Evolutionary conservation across 1,140 invertebrate genomes (phyloP), one percentile per base, ranked within the genome.

Genomic region (Scaptomyza graminum): DNA sequence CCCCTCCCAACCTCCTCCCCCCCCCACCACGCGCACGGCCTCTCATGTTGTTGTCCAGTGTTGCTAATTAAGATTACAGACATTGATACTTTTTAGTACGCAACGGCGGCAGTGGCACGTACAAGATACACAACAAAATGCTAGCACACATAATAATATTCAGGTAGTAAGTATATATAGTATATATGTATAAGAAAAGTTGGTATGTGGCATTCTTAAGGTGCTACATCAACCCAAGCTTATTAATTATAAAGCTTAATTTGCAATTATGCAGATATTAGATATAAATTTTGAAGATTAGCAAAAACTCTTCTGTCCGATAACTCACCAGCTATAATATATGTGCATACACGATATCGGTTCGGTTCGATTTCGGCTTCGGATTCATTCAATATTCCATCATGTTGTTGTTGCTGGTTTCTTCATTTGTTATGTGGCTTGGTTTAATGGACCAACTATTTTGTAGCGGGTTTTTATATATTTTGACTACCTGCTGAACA

Each of bases 1-100:
- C 43, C 2, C 12, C 13, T n/a, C n/a, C n/a, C n/a, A n/a, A n/a
- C n/a, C n/a, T n/a, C 28, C 7, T 65, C 37, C 65, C 54, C 71
- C 50, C 49, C 68, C 50, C 64, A 51, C 54, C 65, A 57, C n/a
- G n/a, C n/a, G n/a, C n/a, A n/a, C n/a, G n/a, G n/a, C n/a, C n/a
- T 47, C 64, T 54, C 50, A 74, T 72, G 67, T 60, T 73, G 75
- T 68, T 68, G 66, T 57, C 55, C 60, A 69, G 68, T 85, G 83
- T 85, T 85, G 83, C 82, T 85, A 85, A 85, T 85, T 85, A 85
- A 85, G 82, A 85, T 85, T 85, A 85, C 82, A 85, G 82, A 85
- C 82, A 87, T 85, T 79, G 82, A 85, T 85, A 85, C 82, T 88
- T 85, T 85, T 82, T 71, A 78, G 74, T 63, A 78, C 51, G 82